phyloP scores from a whole-genome alignment of 1,140 invertebrate genomes.

The Dendroctonus ponderosae region DNA sequence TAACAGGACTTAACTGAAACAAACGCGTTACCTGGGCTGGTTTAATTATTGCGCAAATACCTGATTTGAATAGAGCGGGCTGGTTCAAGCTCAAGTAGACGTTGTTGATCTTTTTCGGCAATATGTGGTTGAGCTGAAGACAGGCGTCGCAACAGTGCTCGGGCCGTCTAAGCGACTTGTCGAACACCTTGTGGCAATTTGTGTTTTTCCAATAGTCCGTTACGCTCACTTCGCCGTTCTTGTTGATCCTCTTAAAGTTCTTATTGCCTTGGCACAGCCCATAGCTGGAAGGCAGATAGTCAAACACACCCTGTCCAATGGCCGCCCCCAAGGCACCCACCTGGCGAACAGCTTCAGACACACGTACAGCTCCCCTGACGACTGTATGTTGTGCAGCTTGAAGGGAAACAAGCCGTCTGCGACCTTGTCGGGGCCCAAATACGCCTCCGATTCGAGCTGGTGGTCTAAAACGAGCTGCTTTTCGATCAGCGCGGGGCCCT shows the following conservation, averaged over 20 bases:
- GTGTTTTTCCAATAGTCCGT: slow-evolving; percentile 14
- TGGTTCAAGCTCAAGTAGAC: no score
- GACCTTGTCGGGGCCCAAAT: slow-evolving; percentile 6
- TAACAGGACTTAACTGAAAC: no score
- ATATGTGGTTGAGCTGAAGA: slow-evolving; percentile 11
- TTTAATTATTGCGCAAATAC: no score
- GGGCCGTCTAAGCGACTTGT: slow-evolving; percentile 8
- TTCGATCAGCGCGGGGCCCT: slow-evolving; percentile 6
- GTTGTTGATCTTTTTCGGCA: not conserved
- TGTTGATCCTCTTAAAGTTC: slow-evolving; percentile 22
- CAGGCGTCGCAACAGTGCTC: slow-evolving; percentile 15
- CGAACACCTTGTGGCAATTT: slow-evolving; percentile 10
- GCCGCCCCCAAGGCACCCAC: not conserved
- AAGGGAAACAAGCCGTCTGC: slow-evolving; percentile 3
- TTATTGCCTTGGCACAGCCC: slow-evolving; percentile 12
- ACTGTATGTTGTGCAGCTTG: not conserved
- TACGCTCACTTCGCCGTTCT: slow-evolving; percentile 5
- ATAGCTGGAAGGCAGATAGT: slow-evolving; percentile 4
- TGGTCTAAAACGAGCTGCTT: slow-evolving; percentile 16
- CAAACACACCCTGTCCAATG: not conserved
- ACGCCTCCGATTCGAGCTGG: slow-evolving; percentile 1
- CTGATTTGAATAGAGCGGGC: no score
- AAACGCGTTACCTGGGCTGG: no score
- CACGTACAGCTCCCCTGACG: slow-evolving; percentile 2
- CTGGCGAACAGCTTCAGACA: slow-evolving; percentile 13